Conservation (phyloP, 2,797 vertebrate species). For the Aeoliscus strigatus region DNA sequence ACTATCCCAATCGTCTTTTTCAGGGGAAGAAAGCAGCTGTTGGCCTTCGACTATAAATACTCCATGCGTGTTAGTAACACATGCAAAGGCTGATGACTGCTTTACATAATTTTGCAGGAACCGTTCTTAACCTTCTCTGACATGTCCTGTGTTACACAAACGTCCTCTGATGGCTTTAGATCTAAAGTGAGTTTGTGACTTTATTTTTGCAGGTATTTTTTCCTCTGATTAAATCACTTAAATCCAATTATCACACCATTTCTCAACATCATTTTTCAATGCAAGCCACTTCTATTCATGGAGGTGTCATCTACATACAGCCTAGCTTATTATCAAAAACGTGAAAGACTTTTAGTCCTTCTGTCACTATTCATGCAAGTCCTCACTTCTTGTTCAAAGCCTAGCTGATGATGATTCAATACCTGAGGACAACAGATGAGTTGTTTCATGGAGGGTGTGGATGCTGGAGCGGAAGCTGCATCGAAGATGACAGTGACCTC, state of each 20-base stretch:
- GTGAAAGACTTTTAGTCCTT: too few relatives aligned
- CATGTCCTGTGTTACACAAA: slow-evolving; percentile 1
- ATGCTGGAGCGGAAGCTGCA: slow-evolving; percentile 13
- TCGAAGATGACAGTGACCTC: slow-evolving; percentile 39
- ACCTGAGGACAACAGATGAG: slow-evolving; percentile 5
- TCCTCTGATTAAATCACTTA: background rate
- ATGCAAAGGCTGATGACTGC: slow-evolving; percentile 18
- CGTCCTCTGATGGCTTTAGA: slow-evolving; percentile 7
- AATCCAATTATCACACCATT: slow-evolving; percentile 7
- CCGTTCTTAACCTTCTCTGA: background rate
- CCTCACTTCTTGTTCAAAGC: background rate
- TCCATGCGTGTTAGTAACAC: slow-evolving; percentile 4
- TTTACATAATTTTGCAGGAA: slow-evolving; percentile 7
- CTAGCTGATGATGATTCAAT: background rate
- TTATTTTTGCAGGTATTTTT: slow-evolving; percentile 5
- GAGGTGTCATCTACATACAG: background rate
- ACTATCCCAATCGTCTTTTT: slow-evolving; percentile 21
- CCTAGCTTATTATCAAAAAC: too few relatives aligned
- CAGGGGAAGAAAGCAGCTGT: slow-evolving; percentile 9
- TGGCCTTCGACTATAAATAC: slow-evolving; percentile 4
- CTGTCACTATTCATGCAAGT: background rate
- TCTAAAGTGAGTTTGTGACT: slow-evolving; percentile 1
- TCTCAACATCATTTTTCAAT: slow-evolving; percentile 1
- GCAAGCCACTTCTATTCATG: background rate
- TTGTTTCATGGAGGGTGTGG: slow-evolving; percentile 1